phyloP scores from a whole-genome alignment of 2,888 invertebrate genomes.

The Clusia tigrina region DNA sequence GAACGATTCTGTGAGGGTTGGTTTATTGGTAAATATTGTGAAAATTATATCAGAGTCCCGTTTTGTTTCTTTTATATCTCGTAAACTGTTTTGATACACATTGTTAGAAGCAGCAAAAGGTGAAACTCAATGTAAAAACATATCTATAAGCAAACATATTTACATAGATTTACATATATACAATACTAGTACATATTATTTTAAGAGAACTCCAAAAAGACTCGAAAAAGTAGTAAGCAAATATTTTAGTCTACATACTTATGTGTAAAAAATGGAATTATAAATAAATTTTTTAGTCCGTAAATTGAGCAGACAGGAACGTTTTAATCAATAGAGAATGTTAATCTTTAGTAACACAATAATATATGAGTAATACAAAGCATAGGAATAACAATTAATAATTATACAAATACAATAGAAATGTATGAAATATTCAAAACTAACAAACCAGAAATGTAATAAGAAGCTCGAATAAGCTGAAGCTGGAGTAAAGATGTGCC shows the following conservation, averaged over 20 bases:
- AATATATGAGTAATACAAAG: too few relatives aligned
- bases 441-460: too few relatives aligned
- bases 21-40: neutral
- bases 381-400: too few relatives aligned
- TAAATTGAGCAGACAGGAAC: neutral
- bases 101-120: slow-evolving; percentile 16
- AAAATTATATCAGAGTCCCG: neutral
- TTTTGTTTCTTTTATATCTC: neutral
- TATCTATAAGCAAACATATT: neutral
- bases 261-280: neutral
- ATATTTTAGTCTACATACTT: neutral
- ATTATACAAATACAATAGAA: too few relatives aligned
- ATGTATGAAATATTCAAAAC: too few relatives aligned
- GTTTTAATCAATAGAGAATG: neutral
- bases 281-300: neutral
- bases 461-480: too few relatives aligned
- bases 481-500: too few relatives aligned
- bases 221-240: slow-evolving; percentile 4
- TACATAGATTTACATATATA: neutral
- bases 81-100: neutral
- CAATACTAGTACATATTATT: neutral
- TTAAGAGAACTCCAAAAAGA: slow-evolving; percentile 5
- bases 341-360: neutral
- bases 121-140: slow-evolving; percentile 7
- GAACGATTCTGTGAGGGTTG: too few relatives aligned